Evolutionary conservation across 2,797 vertebrate species (phyloP), one percentile per base, ranked within the genome.

Genomic region (Artibeus jamaicensis): DNA sequence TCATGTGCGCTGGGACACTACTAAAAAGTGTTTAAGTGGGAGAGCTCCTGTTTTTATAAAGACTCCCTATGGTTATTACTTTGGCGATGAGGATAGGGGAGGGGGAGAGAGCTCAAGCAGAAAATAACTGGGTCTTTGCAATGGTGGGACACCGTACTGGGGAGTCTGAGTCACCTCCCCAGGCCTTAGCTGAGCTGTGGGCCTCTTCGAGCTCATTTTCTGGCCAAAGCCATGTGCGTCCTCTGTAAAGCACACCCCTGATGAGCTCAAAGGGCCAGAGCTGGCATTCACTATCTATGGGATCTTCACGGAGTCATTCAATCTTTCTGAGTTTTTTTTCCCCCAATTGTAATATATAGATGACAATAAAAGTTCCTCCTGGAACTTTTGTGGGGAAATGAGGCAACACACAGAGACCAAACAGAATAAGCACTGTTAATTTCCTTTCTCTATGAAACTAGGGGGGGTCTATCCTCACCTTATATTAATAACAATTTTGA

Each of bases 141-240:
- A 67, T 0, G 10, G 26, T 55, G 59, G 18, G 34, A 62, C 16
- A 19, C 3, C 2, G 18, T 5, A 26, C 11, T 4, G 39, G 14
- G 53, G 32, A 73, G 62, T 26, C 55, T 44, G 46, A 39, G 53
- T 2, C 9, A 46, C 46, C 29, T 57, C 34, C 50, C 4, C 1
- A 12, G 74, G 70, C 4, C 46, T 7, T 0, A 1, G 6, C 5
- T 3, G 53, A 57, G 9, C 8, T 6, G 16, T 2, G 15, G 21
- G 11, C 44, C n/a, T n/a, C n/a, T n/a, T n/a, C n/a, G n/a, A n/a
- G 5, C 26, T 32, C 46, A 22, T 6, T 78, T 76, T 90, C 78
- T 62, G 57, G 46, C 57, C 29, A 57, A 65, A 46, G 71, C 32
- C 67, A 8, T 8, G 9, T 12, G 37, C 18, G 37, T 11, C 37